Evolutionary conservation across 2,888 invertebrate genomes (phyloP).

Genomic region (Idaea biselata): DNA sequence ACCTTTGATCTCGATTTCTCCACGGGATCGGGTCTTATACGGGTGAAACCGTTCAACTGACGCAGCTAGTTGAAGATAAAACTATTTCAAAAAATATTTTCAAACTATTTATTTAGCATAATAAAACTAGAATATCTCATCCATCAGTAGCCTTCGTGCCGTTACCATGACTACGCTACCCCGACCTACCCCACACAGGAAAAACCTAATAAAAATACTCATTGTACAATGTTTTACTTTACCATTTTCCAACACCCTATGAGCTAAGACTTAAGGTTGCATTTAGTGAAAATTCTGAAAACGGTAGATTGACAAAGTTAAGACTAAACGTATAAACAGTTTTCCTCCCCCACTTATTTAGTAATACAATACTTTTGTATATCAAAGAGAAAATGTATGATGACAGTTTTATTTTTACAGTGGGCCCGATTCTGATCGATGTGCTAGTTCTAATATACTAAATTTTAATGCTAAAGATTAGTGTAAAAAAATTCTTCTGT

Average conservation of each 20-base stretch:
- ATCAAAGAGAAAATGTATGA: slow-evolving; percentile 39
- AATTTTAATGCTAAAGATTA: neutral
- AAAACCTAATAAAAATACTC: slow-evolving; percentile 58
- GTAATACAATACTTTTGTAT: slow-evolving; percentile 55
- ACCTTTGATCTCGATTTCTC: too few species aligned
- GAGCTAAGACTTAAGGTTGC: neutral
- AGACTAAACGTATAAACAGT: slow-evolving; percentile 51
- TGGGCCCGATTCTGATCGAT: neutral
- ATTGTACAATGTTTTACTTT: slow-evolving; percentile 12
- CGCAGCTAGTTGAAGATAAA: too few species aligned
- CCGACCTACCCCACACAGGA: slow-evolving; percentile 57
- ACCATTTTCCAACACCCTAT: neutral
- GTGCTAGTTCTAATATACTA: neutral
- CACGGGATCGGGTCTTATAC: too few species aligned
- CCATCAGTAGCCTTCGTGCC: slow-evolving; percentile 47
- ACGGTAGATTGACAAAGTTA: slow-evolving; percentile 20
- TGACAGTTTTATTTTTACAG: slow-evolving; percentile 31
- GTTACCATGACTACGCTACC: slow-evolving; percentile 51
- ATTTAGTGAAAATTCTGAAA: slow-evolving; percentile 2
- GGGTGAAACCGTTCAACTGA: too few species aligned
- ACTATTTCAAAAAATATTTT: neutral
- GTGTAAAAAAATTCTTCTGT: too few species aligned
- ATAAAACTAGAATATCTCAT: slow-evolving; percentile 24
- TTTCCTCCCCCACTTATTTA: slow-evolving; percentile 53
- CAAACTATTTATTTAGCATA: slow-evolving; percentile 21